Conservation (phyloP, 2,888 invertebrate genomes). For the Dryomyza anilis region DNA sequence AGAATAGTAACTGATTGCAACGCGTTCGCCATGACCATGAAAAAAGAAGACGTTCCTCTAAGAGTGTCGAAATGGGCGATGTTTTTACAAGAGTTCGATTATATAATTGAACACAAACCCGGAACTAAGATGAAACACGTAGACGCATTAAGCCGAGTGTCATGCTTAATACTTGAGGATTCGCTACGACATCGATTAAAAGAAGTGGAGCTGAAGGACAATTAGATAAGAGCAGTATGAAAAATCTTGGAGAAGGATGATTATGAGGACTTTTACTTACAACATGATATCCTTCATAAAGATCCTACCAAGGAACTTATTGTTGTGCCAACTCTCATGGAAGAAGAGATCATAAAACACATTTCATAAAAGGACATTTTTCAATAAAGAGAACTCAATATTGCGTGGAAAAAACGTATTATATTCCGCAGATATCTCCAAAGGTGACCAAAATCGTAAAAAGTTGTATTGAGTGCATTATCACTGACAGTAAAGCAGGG, state of each 20-base stretch:
- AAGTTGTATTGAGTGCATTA: slow-evolving; percentile 6
- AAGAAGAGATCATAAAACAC: slow-evolving; percentile 46
- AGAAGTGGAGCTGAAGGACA: slow-evolving; percentile 5
- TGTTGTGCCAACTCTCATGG: slow-evolving; percentile 50
- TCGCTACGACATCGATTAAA: slow-evolving; percentile 9
- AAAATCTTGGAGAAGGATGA: slow-evolving; percentile 5
- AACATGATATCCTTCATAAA: slow-evolving; percentile 29
- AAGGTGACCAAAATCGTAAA: not conserved
- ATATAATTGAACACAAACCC: slow-evolving; percentile 18
- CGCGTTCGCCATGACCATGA: slow-evolving; percentile 40
- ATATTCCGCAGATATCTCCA: not conserved
- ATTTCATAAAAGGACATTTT: slow-evolving; percentile 50
- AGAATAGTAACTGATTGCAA: slow-evolving; percentile 43
- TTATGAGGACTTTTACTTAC: slow-evolving; percentile 16
- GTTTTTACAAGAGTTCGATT: slow-evolving; percentile 24
- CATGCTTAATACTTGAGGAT: not conserved
- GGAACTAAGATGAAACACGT: slow-evolving; percentile 25
- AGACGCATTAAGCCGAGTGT: slow-evolving; percentile 16
- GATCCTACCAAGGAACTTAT: slow-evolving; percentile 33
- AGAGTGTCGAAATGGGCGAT: slow-evolving; percentile 25
- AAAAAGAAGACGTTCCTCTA: slow-evolving; percentile 28
- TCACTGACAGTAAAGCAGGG: not conserved
- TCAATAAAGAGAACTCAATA: slow-evolving; percentile 5
- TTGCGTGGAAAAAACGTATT: not conserved
- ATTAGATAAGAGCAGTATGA: slow-evolving; percentile 8